phyloP scores from a whole-genome alignment of 2,797 vertebrate genomes.

The Aldrovandia affinis region DNA sequence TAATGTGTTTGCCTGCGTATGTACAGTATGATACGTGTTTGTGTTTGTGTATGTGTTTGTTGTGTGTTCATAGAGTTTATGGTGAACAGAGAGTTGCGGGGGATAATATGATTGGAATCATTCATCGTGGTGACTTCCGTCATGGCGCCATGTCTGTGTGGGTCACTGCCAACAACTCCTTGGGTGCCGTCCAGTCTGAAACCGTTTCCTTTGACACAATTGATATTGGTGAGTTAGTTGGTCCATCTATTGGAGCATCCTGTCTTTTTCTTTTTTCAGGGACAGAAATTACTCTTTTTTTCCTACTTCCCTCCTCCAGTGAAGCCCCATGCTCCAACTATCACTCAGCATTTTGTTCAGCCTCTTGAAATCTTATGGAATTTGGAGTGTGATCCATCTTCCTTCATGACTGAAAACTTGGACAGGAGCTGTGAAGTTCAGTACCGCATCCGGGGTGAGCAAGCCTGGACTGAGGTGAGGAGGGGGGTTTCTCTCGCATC shows the following conservation, averaged over 20 bases:
- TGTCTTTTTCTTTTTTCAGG: neutral
- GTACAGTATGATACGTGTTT: neutral
- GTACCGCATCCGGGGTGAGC: slow-evolving; percentile 50
- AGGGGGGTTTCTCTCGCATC: neutral
- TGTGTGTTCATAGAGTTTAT: slow-evolving; percentile 24
- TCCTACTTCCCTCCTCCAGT: slow-evolving; percentile 52
- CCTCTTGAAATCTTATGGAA: slow-evolving; percentile 52
- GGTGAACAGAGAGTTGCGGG: neutral
- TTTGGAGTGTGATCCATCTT: neutral
- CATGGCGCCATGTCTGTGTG: slow-evolving; percentile 57
- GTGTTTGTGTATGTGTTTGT: slow-evolving; percentile 9
- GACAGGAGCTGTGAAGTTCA: slow-evolving; percentile 61
- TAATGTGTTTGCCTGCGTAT: too few relatives aligned
- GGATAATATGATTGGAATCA: slow-evolving; percentile 23
- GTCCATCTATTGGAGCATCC: neutral
- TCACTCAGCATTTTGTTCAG: neutral
- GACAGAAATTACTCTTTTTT: neutral
- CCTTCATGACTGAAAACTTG: neutral
- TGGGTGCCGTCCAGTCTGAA: slow-evolving; percentile 50
- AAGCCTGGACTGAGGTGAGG: slow-evolving; percentile 68
- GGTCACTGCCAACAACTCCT: slow-evolving; percentile 57
- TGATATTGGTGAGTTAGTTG: slow-evolving; percentile 60
- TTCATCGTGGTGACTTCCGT: slow-evolving; percentile 50
- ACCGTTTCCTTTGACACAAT: slow-evolving; percentile 45
- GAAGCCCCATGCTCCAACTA: slow-evolving; percentile 60